phyloP scores from a whole-genome alignment of 2,888 invertebrate genomes.

The Yponomeuta malinellus region DNA sequence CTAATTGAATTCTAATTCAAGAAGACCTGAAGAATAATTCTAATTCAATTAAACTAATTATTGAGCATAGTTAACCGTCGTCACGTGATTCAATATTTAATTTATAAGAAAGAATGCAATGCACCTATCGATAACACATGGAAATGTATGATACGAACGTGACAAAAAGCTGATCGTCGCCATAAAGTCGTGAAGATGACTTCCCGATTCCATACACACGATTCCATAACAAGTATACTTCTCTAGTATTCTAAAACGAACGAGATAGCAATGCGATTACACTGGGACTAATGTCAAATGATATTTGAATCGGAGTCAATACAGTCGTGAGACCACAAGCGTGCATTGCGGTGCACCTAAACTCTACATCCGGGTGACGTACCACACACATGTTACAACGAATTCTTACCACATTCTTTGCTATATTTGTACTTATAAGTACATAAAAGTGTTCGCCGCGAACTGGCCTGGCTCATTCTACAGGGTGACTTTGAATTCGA shows the following conservation, averaged over 20 bases:
- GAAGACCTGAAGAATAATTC: no score
- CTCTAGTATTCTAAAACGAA: slow-evolving; percentile 1
- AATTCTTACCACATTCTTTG: slow-evolving; percentile 40
- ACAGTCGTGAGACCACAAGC: slow-evolving; percentile 22
- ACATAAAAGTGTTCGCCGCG: not conserved
- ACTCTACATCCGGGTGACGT: slow-evolving; percentile 41
- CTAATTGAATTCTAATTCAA: no score
- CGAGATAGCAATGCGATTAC: not conserved
- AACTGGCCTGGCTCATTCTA: no score
- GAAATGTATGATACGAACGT: slow-evolving; percentile 6
- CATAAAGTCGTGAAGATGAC: not conserved
- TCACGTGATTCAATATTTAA: not conserved
- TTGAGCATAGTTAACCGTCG: not conserved
- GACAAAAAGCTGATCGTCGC: slow-evolving; percentile 11
- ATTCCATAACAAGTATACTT: no score
- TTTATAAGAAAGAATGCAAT: not conserved
- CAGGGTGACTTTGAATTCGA: no score
- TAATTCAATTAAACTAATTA: no score
- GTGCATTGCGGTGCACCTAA: slow-evolving; percentile 21
- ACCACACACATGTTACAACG: slow-evolving; percentile 33
- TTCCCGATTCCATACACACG: not conserved
- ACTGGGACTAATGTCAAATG: not conserved
- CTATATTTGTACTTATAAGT: slow-evolving; percentile 28
- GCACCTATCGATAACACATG: not conserved
- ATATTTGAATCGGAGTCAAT: not conserved